Percentiles rank a stretch among this genome's conserved stretches.
phyloP scores from a whole-genome alignment of 2,797 vertebrate genomes.

The Pseudopleuronectes americanus region DNA sequence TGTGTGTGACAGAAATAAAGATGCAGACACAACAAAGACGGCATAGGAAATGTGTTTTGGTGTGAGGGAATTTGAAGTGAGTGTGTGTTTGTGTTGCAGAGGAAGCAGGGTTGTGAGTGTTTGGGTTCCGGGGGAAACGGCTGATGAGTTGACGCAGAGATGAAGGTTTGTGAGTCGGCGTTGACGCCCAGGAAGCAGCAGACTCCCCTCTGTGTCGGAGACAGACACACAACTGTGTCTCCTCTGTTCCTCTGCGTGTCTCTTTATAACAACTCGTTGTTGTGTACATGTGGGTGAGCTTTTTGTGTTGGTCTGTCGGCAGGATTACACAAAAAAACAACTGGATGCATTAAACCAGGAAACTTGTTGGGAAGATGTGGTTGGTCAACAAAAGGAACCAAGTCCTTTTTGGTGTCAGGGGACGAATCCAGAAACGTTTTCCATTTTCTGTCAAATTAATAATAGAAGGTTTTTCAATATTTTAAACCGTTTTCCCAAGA shows the following conservation, averaged over 20 bases:
- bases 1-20: constrained; percentile 15
- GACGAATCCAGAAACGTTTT: too few relatives aligned
- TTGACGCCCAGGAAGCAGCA: constrained; percentile 27
- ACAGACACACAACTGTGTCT: background rate
- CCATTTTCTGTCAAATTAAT: too few relatives aligned
- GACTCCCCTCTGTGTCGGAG: constrained; percentile 16
- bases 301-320: background rate
- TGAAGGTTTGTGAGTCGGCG: constrained; percentile 34
- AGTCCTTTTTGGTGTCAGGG: too few relatives aligned
- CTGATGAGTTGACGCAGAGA: constrained; percentile 51
- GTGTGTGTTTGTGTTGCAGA: constrained; percentile 24
- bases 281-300: background rate
- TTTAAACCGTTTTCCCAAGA: too few relatives aligned
- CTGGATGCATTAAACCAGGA: too few relatives aligned
- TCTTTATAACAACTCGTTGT: background rate
- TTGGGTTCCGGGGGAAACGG: constrained; percentile 17
- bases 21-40: constrained; percentile 22
- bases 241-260: background rate
- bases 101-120: constrained; percentile 25
- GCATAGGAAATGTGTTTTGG: constrained; percentile 38
- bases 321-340: too few relatives aligned
- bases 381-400: too few relatives aligned
- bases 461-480: too few relatives aligned
- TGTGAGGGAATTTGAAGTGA: constrained; percentile 13
- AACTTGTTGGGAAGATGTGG: too few relatives aligned